These are phyloP conservation scores for Malurus splendens DNA, from an alignment of 2,797 vertebrate species.

Conservation along the genomic window DNA sequence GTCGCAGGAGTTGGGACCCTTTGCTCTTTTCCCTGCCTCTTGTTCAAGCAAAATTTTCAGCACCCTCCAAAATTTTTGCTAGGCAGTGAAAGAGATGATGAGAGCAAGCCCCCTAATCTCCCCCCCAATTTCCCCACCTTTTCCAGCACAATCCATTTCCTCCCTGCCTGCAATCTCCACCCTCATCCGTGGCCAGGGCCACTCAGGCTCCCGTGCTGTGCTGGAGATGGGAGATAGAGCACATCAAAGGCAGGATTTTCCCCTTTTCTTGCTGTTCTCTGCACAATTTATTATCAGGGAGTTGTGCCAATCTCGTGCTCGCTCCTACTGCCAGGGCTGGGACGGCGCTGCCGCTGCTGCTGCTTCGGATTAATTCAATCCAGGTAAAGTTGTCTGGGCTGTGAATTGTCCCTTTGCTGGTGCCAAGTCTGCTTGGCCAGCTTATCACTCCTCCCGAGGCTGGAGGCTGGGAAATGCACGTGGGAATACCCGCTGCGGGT, in stretches of 20 bases:
- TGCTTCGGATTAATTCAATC: constrained; percentile 5
- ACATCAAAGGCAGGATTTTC: constrained; percentile 3
- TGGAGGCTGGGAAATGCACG: background rate
- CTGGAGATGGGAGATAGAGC: constrained; percentile 15
- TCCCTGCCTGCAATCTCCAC: background rate
- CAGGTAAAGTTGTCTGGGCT: constrained; percentile 19
- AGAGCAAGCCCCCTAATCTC: background rate
- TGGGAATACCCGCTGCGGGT: background rate
- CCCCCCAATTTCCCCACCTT: background rate
- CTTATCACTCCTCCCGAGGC: background rate
- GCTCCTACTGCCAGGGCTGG: background rate
- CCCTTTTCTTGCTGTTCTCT: background rate
- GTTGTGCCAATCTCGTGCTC: background rate
- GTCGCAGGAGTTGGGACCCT: background rate
- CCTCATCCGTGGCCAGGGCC: background rate
- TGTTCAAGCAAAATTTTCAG: background rate
- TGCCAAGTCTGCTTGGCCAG: background rate
- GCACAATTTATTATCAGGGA: constrained; percentile 10
- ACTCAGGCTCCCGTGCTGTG: background rate
- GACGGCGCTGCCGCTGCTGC: background rate
- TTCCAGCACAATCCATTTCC: background rate
- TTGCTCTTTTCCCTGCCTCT: background rate
- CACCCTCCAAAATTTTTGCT: fast-evolving
- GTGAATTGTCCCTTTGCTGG: background rate
- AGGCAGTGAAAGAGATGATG: background rate